Evolutionary conservation across 2,113 vertebrate genomes (phyloP).

Genomic region (Capra hircus): DNA sequence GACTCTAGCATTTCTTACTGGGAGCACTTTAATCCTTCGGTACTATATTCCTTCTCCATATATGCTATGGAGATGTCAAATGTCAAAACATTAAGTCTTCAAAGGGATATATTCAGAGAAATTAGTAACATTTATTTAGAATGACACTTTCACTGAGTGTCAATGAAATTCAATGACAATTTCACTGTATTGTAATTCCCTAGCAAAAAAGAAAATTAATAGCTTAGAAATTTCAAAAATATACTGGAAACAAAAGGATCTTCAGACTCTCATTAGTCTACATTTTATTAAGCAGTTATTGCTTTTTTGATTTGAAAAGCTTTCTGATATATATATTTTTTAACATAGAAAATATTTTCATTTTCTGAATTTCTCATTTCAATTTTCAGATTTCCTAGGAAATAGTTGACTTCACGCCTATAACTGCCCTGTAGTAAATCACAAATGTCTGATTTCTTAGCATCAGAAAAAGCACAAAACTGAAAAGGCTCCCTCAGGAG

Average conservation of each 20-base stretch:
- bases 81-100: background rate
- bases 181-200: background rate
- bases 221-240: background rate
- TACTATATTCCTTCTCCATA: background rate
- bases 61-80: background rate
- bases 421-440: slow-evolving; percentile 31
- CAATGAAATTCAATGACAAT: too few species aligned
- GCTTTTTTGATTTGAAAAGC: background rate
- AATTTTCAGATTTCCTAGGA: background rate
- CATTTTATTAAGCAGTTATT: background rate
- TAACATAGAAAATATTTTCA: background rate
- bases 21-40: background rate
- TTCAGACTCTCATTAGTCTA: background rate
- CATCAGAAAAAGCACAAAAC: slow-evolving; percentile 26
- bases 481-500: background rate
- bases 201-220: background rate
- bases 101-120: background rate
- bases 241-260: background rate
- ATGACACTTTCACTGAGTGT: background rate
- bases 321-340: background rate
- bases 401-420: background rate
- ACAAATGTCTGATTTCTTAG: slow-evolving; percentile 31
- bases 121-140: background rate
- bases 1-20: background rate
- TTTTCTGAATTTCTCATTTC: slow-evolving; percentile 39